These are phyloP conservation scores for Onychomys torridus DNA, from an alignment of 2,797 vertebrate species.

Conservation along the genomic window DNA sequence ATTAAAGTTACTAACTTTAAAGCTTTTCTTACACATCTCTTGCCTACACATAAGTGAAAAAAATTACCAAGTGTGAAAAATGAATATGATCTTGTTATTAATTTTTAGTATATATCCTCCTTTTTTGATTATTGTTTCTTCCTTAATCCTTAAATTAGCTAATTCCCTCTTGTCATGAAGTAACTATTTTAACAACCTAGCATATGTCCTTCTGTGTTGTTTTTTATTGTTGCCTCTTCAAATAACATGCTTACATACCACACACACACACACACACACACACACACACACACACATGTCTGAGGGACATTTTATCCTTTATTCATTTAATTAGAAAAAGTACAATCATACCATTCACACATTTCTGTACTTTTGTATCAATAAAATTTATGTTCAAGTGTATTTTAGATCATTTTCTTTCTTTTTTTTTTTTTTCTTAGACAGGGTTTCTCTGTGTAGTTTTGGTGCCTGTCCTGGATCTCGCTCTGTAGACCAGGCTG, in stretches of 20 bases:
- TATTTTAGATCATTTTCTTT: slow-evolving; percentile 42
- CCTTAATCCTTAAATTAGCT: neutral
- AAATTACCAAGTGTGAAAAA: neutral
- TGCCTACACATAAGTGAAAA: neutral
- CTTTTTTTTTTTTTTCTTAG: too few species aligned
- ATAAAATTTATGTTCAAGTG: neutral
- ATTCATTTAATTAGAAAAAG: neutral
- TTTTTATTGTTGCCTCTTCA: neutral
- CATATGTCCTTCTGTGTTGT: neutral
- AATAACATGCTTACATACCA: neutral
- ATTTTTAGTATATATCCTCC: neutral
- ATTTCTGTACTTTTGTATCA: slow-evolving; percentile 8
- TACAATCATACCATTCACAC: neutral
- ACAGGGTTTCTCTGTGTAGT: too few species aligned
- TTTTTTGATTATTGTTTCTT: neutral
- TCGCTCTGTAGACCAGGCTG: too few species aligned
- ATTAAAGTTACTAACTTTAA: neutral
- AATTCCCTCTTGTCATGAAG: neutral
- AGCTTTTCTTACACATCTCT: neutral
- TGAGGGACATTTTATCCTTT: neutral
- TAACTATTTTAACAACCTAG: neutral
- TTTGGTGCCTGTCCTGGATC: too few species aligned
- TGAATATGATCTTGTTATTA: neutral
- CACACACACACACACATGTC: neutral
- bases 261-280: neutral